phyloP scores from a whole-genome alignment of 2,888 invertebrate genomes.

The Drosophila rellima region DNA sequence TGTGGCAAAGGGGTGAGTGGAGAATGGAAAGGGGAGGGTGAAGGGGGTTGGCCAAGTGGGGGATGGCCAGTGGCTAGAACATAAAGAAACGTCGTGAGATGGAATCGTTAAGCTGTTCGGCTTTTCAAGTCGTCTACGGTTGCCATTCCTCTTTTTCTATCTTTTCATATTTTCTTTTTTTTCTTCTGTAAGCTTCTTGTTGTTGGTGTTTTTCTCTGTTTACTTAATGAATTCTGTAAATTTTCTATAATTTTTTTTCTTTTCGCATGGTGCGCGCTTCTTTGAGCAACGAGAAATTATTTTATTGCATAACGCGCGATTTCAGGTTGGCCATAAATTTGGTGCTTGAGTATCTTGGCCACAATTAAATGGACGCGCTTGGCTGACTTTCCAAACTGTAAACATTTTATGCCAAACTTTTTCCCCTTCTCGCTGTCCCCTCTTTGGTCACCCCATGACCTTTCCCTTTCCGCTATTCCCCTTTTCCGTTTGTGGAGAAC shows the following conservation, averaged over 20 bases:
- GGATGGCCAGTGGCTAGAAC: slow-evolving; percentile 39
- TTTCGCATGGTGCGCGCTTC: slow-evolving; percentile 35
- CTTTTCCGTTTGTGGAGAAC: not conserved
- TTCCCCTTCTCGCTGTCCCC: slow-evolving; percentile 3
- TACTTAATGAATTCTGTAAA: slow-evolving; percentile 67
- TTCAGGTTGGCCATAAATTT: slow-evolving; percentile 73
- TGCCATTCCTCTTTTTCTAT: slow-evolving; percentile 17
- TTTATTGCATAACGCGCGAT: slow-evolving; percentile 81
- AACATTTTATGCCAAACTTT: slow-evolving; percentile 70
- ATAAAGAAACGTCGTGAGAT: slow-evolving; percentile 69
- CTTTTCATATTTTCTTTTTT: slow-evolving; percentile 22
- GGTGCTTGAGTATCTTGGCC: slow-evolving; percentile 73
- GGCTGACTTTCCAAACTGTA: slow-evolving; percentile 74
- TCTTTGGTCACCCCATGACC: slow-evolving; percentile 7
- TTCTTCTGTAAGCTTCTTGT: too few relatives aligned
- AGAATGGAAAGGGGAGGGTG: not conserved
- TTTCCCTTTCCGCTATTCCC: slow-evolving; percentile 6
- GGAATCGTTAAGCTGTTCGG: slow-evolving; percentile 62
- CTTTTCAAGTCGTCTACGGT: slow-evolving; percentile 32
- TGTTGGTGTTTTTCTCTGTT: slow-evolving; percentile 23
- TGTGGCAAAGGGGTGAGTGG: not conserved
- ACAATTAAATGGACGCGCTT: slow-evolving; percentile 78
- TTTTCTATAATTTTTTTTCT: slow-evolving; percentile 60
- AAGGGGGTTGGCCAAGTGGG: not conserved
- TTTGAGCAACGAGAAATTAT: slow-evolving; percentile 63